A percentile compares a stretch with the other conserved stretches of the same genome.
Evolutionary conservation across 2,113 vertebrate genomes (phyloP).

Genomic region (Lasiurus cinereus): DNA sequence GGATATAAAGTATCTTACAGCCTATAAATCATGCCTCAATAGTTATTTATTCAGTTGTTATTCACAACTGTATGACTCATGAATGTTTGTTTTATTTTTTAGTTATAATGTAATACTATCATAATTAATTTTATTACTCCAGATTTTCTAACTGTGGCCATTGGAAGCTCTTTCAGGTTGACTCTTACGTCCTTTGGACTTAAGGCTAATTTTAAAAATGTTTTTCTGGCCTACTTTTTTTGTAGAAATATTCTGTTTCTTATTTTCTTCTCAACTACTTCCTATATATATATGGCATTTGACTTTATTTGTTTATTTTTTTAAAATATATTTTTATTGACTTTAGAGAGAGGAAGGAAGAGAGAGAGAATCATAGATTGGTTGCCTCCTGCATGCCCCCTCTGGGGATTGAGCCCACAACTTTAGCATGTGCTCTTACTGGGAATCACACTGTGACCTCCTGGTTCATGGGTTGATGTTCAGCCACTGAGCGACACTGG

Average conservation of each 20-base stretch:
- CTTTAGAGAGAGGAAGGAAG: neutral
- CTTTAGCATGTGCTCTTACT: neutral
- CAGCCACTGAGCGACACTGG: neutral
- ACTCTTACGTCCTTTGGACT: neutral
- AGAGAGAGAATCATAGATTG: neutral
- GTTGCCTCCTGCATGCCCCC: neutral
- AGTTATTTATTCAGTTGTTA: neutral
- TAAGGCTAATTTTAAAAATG: neutral
- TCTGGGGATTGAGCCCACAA: too few relatives aligned
- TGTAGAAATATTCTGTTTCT: neutral
- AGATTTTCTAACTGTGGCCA: constrained; percentile 31
- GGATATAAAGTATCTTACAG: neutral
- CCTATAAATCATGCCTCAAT: neutral
- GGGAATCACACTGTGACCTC: neutral
- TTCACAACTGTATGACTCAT: neutral
- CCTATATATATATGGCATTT: neutral
- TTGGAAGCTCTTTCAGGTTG: neutral
- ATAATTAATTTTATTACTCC: neutral
- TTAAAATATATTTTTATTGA: neutral
- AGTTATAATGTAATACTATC: neutral
- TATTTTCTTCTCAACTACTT: neutral
- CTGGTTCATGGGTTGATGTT: too few relatives aligned
- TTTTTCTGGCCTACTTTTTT: constrained; percentile 41
- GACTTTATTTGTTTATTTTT: constrained; percentile 20
- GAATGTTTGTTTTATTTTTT: constrained; percentile 21